A percentile compares a stretch with the other conserved stretches of the same genome.
phyloP scores from a whole-genome alignment of 2,113 vertebrate genomes.

The Phalacrocorax carbo region DNA sequence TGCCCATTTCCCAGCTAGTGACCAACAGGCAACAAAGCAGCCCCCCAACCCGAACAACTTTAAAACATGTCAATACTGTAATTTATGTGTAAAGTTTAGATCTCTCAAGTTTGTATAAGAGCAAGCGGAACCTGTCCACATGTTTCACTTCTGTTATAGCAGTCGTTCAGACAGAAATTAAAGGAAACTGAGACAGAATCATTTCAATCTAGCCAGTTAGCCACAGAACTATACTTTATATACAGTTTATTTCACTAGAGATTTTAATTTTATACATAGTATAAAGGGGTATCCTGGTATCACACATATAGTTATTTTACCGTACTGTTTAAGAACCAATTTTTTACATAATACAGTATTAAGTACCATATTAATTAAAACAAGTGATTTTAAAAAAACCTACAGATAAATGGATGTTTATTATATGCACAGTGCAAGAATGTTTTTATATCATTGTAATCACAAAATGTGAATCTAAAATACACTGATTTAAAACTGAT shows the following conservation, averaged over 20 bases:
- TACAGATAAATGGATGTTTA: conserved; percentile 74
- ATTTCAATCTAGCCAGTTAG: not conserved
- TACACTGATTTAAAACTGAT: conserved; percentile 69
- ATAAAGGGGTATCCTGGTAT: conserved; percentile 74
- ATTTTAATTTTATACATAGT: conserved; percentile 78
- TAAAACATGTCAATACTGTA: too few relatives aligned
- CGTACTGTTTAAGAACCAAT: conserved; percentile 69
- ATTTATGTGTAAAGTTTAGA: not conserved
- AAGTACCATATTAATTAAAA: conserved; percentile 76
- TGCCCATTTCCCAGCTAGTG: not conserved
- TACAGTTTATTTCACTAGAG: conserved; percentile 81
- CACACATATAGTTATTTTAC: conserved; percentile 71
- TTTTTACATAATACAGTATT: conserved; percentile 72
- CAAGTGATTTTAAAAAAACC: conserved; percentile 50
- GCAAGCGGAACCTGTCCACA: not conserved
- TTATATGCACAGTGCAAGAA: conserved; percentile 73
- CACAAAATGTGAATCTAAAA: conserved; percentile 71
- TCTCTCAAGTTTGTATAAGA: not conserved
- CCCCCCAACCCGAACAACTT: too few relatives aligned
- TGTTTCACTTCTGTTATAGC: not conserved
- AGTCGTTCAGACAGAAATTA: not conserved
- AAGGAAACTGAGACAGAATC: not conserved
- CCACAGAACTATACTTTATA: conserved; percentile 57
- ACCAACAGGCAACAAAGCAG: not conserved
- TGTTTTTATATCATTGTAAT: conserved; percentile 54